Base-by-base conservation (phyloP, 2,888 invertebrate species). In the Chymomyza fuscimana region DNA sequence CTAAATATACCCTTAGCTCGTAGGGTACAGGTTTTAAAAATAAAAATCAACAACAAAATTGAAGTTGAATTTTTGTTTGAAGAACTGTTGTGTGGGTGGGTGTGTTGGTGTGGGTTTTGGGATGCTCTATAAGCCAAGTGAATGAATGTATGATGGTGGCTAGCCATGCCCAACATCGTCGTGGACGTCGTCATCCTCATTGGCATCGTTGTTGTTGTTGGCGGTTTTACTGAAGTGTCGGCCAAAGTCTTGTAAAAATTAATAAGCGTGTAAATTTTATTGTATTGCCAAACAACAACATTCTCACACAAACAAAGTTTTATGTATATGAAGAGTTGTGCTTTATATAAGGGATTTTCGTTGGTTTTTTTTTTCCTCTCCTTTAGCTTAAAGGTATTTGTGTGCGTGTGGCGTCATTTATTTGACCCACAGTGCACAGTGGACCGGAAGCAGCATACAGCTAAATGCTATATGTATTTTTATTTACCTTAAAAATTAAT, bases 191-290 rank as follows among this genome's bases (percentile, higher is more conserved):
- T 16, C 66, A 2, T 64, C 29, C 4, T 40, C 68, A 63, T 46
- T 40, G 59, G 54, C 69, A 60, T 68, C 70, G 62, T 67, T 69
- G 64, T 67, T 65, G 68, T 22, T 63, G 22, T 29, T 52, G 32
- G 52, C 70, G 73, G 74, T 76, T 76, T 63, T 68, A 78, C 77
- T 84, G 81, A 79, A 83, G 88, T 88, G 84, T 86, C 87, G 78
- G 83, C 80, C 82, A 85, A 85, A 87, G 82, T 87, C 82, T 82
- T 82, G 87, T 82, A 78, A 87, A 82, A 82, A 87, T 83, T 87
- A 83, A 87, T 83, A 83, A 87, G 82, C 82, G 86, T 86, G 86
- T 87, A 83, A 86, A 83, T 83, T 83, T 82, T 76, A 87, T 87
- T 83, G 78, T 82, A 74, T 80, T 87, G 76, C 87, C 86, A 82